Evolutionary conservation across 2,113 vertebrate genomes (phyloP), one percentile per base, ranked within the genome.

Genomic region (Elanus axillaris): DNA sequence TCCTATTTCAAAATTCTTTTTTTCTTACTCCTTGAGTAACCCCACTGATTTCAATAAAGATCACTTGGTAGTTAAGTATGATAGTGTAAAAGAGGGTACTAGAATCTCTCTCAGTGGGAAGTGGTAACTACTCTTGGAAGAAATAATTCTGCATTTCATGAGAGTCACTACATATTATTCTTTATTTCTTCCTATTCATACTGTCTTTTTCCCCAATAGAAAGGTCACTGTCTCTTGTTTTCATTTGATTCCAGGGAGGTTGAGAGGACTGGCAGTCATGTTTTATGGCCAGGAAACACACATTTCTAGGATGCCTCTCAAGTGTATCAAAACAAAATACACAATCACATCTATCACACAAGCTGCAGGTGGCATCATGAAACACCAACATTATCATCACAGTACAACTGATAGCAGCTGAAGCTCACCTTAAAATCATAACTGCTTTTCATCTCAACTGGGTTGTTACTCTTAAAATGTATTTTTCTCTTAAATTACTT

Each of bases 321-420:
- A 90, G 38, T 78, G 55, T 59, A 79, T 81, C 60, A 68, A 86
- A 95, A 78, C 52, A 80, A 96, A 93, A 78, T 52, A 60, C 10
- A 47, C 67, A 85, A 53, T 82, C 52, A 32, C 1, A 7, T 85
- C 66, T 84, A 78, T 96, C 91, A 42, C 69, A 62, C 16, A 16
- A 88, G 73, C 96, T 95, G 86, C 83, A 81, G 93, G 88, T 89
- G 93, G 80, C 48, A 60, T 62, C 80, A n/a, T 45, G 91, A 87
- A 89, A 50, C 91, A 94, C 58, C 79, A 68, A 45, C 40, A 62
- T 95, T 89, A 78, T 78, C 76, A 66, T 81, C 86, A 38, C 83
- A 75, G 86, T n/a, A 53, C 73, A 68, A 64, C 21, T 68, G 79
- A 84, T 15, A 87, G 68, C 82, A 89, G 69, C 86, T 89, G 64